Percentiles rank a stretch among this genome's conserved stretches.
phyloP scores from a whole-genome alignment of 2,797 vertebrate genomes.

The Malacoraja senta region DNA sequence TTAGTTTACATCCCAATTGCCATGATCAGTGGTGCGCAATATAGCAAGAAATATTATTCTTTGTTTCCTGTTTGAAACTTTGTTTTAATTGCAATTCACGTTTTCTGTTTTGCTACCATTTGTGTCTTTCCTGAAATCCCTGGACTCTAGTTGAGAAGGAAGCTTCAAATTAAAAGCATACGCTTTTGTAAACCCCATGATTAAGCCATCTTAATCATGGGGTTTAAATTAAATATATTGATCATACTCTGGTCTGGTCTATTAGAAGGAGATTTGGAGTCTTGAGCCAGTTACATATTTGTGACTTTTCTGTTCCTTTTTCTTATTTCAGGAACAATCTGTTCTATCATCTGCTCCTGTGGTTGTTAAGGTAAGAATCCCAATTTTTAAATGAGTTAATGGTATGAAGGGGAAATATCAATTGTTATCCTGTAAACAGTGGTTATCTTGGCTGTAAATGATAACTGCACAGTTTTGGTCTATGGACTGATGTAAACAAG shows the following conservation, averaged over 20 bases:
- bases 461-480: background rate
- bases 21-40: background rate
- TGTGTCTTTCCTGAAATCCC: background rate
- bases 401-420: background rate
- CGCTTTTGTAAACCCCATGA: too few species aligned
- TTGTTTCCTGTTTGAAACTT: background rate
- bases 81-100: background rate
- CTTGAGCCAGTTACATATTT: background rate
- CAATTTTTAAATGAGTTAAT: background rate
- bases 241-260: too few species aligned
- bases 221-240: background rate
- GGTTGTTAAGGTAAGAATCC: slow-evolving; percentile 51
- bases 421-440: background rate
- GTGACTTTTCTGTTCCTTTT: background rate
- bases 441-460: background rate
- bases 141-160: background rate
- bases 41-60: background rate
- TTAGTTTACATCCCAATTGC: background rate
- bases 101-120: background rate
- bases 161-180: too few species aligned
- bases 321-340: slow-evolving; percentile 57
- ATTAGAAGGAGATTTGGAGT: background rate
- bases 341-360: slow-evolving; percentile 56
- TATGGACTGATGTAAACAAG: background rate
- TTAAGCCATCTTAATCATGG: background rate